Conservation (phyloP, 2,888 invertebrate genomes). For the Druceiella hillmani region DNA sequence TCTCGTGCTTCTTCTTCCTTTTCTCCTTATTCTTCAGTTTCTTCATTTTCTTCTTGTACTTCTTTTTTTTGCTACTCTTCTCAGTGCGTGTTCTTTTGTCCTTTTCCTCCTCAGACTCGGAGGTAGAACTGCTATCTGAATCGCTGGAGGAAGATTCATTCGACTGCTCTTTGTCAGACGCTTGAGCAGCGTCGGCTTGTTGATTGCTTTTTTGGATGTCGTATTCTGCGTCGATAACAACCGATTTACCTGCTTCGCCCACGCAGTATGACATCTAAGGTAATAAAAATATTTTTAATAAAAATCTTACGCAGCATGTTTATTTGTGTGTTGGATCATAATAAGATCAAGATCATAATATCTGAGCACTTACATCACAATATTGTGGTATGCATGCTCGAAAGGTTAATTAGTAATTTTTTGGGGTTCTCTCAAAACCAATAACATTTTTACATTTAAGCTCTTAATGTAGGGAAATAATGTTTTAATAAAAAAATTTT, state of each 20-base stretch:
- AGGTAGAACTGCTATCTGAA: slow-evolving; percentile 33
- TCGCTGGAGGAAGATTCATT: slow-evolving; percentile 36
- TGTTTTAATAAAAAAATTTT: too few species aligned
- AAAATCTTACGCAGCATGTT: too few species aligned
- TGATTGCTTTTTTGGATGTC: too few species aligned
- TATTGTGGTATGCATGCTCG: not conserved
- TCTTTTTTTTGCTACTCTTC: slow-evolving; percentile 49
- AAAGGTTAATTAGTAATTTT: not conserved
- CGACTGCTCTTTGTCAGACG: too few species aligned
- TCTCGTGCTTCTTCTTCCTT: slow-evolving; percentile 48
- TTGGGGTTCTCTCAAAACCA: too few species aligned
- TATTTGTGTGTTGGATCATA: too few species aligned
- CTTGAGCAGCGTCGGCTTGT: too few species aligned
- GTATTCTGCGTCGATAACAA: slow-evolving; percentile 35
- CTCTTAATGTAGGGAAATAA: too few species aligned
- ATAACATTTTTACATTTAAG: too few species aligned
- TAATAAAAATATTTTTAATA: slow-evolving; percentile 23
- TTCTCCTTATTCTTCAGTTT: slow-evolving; percentile 35
- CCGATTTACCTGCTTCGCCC: slow-evolving; percentile 58
- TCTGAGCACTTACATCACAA: not conserved
- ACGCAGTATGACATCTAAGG: slow-evolving; percentile 79
- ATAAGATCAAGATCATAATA: not conserved
- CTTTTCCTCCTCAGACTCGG: slow-evolving; percentile 38
- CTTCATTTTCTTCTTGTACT: slow-evolving; percentile 37
- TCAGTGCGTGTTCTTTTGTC: slow-evolving; percentile 41